Base-by-base conservation (phyloP, 2,113 vertebrate genomes). In the Oreochromis spilurus region DNA sequence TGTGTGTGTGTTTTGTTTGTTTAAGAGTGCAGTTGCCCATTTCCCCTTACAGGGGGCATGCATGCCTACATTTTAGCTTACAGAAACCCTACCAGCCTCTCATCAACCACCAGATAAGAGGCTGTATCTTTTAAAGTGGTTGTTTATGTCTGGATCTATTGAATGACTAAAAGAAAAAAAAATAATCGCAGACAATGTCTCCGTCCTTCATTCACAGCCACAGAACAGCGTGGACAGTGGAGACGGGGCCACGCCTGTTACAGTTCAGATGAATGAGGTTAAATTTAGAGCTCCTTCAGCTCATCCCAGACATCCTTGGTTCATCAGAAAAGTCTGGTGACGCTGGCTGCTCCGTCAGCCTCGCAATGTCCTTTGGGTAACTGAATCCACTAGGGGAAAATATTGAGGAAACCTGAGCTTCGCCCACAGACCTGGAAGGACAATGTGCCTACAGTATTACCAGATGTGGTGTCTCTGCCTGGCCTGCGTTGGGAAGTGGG, bases 401-500 rank as follows among this genome's bases (percentile, higher is more conserved):
- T 98, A 98, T 97, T 98, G 96, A 97, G 97, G 98, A 96, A 98
- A 97, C 94, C 95, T 12, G 97, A 99, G 95, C 97, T 93, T 91
- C 80, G 93, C 94, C 96, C 96, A 96, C 96, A 97, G 94, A 95
- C 92, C 96, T 95, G 95, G 97, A 97, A 98, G 97, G 97, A 99
- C 97, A 99, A 97, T 97, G 97, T 97, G 97, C 96, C 97, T 97
- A 97, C 98, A 98, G 98, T 98, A 96, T 97, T 97, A 98, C 97
- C 98, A 99, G 97, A 99, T 98, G 97, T 98, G 98, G 96, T 97
- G 97, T 98, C 97, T 98, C 97, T 97, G 97, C 97, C 97, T 97
- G 96, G 97, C 96, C 97, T 97, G 97, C 94, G 92, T 96, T 95
- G 95, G 90, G 97, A 97, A 89, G 97, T 92, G 91, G 92, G 83